Conservation (phyloP, 2,888 invertebrate species). For the Drosophila rubida region DNA sequence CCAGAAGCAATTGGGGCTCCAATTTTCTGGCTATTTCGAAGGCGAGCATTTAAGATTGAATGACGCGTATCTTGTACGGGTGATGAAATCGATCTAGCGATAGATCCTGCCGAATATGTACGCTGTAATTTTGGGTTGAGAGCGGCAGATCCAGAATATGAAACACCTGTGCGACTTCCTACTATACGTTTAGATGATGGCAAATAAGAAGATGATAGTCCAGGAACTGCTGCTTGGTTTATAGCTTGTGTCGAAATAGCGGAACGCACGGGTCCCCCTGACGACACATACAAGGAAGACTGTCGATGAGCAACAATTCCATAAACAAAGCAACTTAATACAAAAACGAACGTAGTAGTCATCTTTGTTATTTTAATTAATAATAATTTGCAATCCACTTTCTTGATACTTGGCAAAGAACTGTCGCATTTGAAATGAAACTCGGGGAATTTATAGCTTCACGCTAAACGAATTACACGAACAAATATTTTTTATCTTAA, state of each 20-base stretch:
- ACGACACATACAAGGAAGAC: neutral
- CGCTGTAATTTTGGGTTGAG: neutral
- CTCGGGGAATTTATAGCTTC: neutral
- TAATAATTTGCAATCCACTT: neutral
- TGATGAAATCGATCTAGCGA: neutral
- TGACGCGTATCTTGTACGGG: neutral
- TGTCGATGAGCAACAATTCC: neutral
- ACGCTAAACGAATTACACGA: neutral
- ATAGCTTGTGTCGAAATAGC: neutral
- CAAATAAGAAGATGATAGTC: neutral
- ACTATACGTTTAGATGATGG: neutral
- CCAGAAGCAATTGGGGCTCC: neutral
- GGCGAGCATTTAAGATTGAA: neutral
- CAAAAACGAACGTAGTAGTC: neutral
- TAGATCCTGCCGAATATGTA: neutral
- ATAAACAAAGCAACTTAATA: slow-evolving; percentile 45
- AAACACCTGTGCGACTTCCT: neutral
- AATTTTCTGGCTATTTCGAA: neutral
- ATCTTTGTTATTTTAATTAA: neutral
- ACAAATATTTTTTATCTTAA: neutral
- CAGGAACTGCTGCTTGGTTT: neutral
- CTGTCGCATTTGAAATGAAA: neutral
- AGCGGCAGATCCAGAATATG: neutral
- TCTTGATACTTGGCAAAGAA: neutral
- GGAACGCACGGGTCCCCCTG: neutral